Conservation (phyloP, 2,797 vertebrate species). For the Lithobates sylvaticus region DNA sequence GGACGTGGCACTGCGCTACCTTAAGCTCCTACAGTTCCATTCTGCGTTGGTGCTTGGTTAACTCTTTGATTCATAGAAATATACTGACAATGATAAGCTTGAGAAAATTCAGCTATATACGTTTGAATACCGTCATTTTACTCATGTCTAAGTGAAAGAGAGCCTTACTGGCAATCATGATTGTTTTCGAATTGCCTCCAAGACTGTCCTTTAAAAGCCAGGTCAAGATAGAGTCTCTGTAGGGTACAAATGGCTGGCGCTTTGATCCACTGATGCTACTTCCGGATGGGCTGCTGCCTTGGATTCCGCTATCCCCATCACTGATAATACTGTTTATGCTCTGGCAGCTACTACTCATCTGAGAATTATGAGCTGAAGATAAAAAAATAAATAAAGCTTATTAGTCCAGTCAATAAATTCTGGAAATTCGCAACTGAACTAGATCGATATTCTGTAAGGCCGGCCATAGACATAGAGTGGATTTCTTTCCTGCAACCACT, state of each 20-base stretch:
- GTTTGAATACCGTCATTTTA: no score
- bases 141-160: not conserved
- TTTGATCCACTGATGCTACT: conserved; percentile 67
- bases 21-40: no score
- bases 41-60: no score
- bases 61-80: no score
- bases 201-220: conserved; percentile 98
- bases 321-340: conserved; percentile 89
- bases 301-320: conserved; percentile 81
- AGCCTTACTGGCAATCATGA: conserved; percentile 96
- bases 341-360: conserved; percentile 94
- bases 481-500: no score
- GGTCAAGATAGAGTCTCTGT: conserved; percentile 95
- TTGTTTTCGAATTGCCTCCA: conserved; percentile 96
- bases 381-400: conserved; percentile 1
- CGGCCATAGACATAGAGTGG: no score
- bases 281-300: conserved; percentile 74
- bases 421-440: not conserved
- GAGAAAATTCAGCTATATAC: not conserved
- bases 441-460: no score
- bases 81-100: not conserved
- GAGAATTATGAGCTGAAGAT: conserved; percentile 92
- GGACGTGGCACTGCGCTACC: no score
- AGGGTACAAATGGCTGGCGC: conserved; percentile 91
- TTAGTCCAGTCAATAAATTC: not conserved